A percentile compares a stretch with the other conserved stretches of the same genome.
Evolutionary conservation across 92 coral and sea anemone species (phyloP).

Genomic region (Phymanthus crucifer): DNA sequence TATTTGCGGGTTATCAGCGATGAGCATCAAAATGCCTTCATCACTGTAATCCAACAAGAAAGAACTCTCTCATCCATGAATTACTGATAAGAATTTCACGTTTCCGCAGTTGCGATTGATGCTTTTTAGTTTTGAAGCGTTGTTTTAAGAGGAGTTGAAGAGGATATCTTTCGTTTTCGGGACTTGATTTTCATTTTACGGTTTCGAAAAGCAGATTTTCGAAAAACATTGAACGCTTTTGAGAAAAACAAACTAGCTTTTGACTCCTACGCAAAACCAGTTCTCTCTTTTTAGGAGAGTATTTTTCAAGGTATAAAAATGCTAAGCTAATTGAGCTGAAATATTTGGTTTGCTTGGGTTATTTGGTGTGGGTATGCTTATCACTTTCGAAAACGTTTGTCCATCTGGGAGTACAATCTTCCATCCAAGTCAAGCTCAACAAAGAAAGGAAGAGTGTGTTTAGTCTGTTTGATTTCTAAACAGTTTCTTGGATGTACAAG

Average conservation of each 20-base stretch:
- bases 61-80: conserved; percentile 6
- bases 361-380: conserved; percentile 1
- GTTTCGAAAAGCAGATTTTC: neutral
- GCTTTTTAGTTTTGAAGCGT: neutral
- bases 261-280: neutral
- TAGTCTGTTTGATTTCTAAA: conserved; percentile 10
- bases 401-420: neutral
- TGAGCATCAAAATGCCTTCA: neutral
- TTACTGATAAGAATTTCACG: neutral
- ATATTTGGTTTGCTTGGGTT: conserved; percentile 13
- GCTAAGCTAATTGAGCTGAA: conserved; percentile 22
- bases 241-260: neutral
- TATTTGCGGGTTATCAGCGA: neutral
- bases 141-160: neutral
- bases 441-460: neutral
- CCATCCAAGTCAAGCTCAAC: neutral
- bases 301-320: neutral
- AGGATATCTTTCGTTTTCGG: neutral
- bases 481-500: conserved; percentile 18
- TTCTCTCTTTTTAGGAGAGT: conserved; percentile 1
- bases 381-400: neutral
- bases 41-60: conserved; percentile 9
- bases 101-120: neutral
- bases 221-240: neutral
- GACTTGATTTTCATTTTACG: neutral